Evolutionary conservation across 2,113 vertebrate species (phyloP).

Genomic region (Hypomesus transpacificus): DNA sequence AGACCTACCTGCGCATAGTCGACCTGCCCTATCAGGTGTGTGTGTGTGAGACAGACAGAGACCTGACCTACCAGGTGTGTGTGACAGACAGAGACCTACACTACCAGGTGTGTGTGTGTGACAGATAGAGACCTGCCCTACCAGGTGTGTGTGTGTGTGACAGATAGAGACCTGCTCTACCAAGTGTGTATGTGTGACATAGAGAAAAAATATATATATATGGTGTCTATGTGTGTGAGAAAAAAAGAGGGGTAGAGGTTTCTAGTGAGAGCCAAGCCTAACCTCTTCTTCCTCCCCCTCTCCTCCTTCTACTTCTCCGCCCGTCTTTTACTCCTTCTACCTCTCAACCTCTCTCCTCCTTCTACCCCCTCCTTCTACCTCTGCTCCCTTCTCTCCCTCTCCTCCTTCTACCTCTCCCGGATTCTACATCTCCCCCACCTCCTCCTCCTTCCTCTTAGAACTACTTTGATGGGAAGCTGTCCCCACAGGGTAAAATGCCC

Average conservation of each 20-base stretch:
- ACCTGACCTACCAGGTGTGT: background rate
- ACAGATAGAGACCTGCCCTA: too few species aligned
- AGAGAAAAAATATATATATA: too few species aligned
- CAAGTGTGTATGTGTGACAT: background rate
- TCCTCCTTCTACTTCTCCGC: background rate
- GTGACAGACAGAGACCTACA: background rate
- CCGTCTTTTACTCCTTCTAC: background rate
- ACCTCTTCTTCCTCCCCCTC: too few species aligned
- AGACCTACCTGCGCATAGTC: conserved; percentile 96
- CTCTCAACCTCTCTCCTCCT: background rate
- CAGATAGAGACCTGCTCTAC: background rate
- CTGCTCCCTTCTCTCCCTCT: conserved; percentile 1
- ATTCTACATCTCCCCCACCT: background rate
- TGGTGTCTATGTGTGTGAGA: too few species aligned
- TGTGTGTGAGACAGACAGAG: background rate
- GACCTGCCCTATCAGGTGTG: conserved; percentile 95
- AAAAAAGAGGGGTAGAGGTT: too few species aligned
- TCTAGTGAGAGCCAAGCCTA: too few species aligned
- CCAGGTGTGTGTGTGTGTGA: background rate
- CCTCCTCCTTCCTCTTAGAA: conserved; percentile 71
- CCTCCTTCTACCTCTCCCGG: background rate
- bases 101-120: background rate
- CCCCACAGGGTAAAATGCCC: conserved; percentile 97
- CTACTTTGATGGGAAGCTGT: conserved; percentile 97
- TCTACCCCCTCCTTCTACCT: too few species aligned